Conservation (phyloP, 1,140 invertebrate genomes). For the Psilanteris sp. region DNA sequence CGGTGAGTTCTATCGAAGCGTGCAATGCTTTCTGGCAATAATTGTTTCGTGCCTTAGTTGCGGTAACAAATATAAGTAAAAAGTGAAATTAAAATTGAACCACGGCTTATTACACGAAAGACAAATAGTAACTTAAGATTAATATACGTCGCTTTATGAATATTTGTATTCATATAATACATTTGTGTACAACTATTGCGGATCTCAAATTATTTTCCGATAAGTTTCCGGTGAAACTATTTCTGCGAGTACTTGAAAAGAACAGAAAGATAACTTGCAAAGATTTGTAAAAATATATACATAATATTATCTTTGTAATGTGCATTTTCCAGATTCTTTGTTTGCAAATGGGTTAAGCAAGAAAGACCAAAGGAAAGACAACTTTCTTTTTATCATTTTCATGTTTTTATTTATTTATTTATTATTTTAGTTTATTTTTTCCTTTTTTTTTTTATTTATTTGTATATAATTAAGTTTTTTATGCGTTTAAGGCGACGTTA, state of each 20-base stretch:
- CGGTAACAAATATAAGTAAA: not conserved
- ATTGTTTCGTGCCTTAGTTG: constrained; percentile 46
- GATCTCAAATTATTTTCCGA: constrained; percentile 37
- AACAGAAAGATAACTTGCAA: not conserved
- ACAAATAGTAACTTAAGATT: not conserved
- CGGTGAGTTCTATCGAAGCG: constrained; percentile 30
- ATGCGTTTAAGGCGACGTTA: constrained; percentile 2
- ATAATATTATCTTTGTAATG: constrained; percentile 1
- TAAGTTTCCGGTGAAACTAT: constrained; percentile 24
- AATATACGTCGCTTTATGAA: not conserved
- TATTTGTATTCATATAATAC: constrained; percentile 24
- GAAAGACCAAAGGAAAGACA: constrained; percentile 14
- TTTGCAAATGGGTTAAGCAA: constrained; percentile 13
- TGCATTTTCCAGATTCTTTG: constrained; percentile 11
- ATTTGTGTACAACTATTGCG: constrained; percentile 20
- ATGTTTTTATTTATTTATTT: not conserved
- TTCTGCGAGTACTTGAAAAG: constrained; percentile 1
- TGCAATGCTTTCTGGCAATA: constrained; percentile 27
- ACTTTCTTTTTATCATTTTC: not conserved
- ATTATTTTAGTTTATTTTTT: not conserved
- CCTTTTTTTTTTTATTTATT: no score
- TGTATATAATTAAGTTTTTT: constrained; percentile 9
- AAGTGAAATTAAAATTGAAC: not conserved
- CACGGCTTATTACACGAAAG: constrained; percentile 2
- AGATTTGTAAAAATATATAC: not conserved